Percentiles rank a stretch among this genome's conserved stretches.
These are phyloP conservation scores for Auanema freiburgensis DNA, from an alignment of 2,888 invertebrate species.

Conservation along the genomic window DNA sequence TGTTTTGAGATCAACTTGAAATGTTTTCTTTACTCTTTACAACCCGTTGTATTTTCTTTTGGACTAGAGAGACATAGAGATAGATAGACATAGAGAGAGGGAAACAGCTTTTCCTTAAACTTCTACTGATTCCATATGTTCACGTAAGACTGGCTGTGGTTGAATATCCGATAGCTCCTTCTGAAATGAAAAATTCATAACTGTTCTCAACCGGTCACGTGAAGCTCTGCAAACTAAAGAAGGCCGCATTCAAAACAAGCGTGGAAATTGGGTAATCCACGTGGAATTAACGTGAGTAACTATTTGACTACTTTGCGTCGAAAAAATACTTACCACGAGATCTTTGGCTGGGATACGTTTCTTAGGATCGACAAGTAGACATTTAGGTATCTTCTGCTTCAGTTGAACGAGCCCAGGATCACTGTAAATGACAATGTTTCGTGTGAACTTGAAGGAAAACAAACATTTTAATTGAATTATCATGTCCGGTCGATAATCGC, in stretches of 20 bases:
- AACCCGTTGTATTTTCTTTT: no score
- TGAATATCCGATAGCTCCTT: constrained; percentile 5
- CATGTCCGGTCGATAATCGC: constrained; percentile 10
- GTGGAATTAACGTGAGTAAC: no score
- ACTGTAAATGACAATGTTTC: constrained; percentile 10
- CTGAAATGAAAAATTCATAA: not conserved
- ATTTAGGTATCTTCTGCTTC: constrained; percentile 17
- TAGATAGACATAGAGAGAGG: no score
- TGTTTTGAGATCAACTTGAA: no score
- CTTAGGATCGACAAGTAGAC: constrained; percentile 15
- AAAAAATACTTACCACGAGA: constrained; percentile 10
- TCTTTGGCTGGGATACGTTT: constrained; percentile 13
- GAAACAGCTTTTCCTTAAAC: not conserved
- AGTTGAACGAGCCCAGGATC: constrained; percentile 13
- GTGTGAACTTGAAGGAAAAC: constrained; percentile 2
- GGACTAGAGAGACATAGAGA: no score
- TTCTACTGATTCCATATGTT: constrained; percentile 6
- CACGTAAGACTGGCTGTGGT: constrained; percentile 3
- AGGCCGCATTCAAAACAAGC: no score
- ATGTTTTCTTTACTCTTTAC: no score
- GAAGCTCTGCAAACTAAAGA: no score
- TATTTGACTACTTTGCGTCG: no score
- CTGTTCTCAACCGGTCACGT: no score
- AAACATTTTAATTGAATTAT: constrained; percentile 14
- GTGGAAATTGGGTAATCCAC: no score